Evolutionary conservation across 2,888 invertebrate genomes (phyloP).

Genomic region (Seira ritae): DNA sequence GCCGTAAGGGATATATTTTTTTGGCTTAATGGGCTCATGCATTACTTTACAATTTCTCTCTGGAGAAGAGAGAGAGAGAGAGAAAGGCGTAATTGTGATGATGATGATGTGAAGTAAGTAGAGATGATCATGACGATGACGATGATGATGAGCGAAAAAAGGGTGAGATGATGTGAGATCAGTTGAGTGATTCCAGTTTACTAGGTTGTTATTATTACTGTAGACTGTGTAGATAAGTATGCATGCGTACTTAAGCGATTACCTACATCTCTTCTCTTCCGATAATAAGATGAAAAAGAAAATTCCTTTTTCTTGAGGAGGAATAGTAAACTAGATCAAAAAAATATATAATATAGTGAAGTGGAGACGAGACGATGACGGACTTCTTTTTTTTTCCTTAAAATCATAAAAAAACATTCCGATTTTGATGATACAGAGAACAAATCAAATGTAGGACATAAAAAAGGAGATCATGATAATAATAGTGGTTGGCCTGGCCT

Average conservation of each 20-base stretch:
- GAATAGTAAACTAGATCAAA: too few relatives aligned
- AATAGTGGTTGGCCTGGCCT: not conserved
- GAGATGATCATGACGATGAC: too few relatives aligned
- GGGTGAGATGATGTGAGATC: constrained; percentile 41
- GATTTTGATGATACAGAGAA: constrained; percentile 48
- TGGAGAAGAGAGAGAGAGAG: too few relatives aligned
- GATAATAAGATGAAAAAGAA: too few relatives aligned
- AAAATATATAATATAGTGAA: too few relatives aligned
- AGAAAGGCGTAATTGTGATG: constrained; percentile 53
- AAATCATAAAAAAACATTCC: constrained; percentile 57
- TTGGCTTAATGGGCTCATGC: constrained; percentile 57
- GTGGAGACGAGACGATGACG: too few relatives aligned
- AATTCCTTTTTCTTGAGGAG: too few relatives aligned
- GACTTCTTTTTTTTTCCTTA: constrained; percentile 33
- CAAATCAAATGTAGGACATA: constrained; percentile 65
- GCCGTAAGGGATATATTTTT: constrained; percentile 43
- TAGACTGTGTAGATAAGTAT: too few relatives aligned
- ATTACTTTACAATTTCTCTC: constrained; percentile 57
- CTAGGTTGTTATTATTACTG: too few relatives aligned
- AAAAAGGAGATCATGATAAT: constrained; percentile 53
- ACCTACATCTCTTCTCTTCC: too few relatives aligned
- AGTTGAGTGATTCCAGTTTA: not conserved
- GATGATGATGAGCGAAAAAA: not conserved
- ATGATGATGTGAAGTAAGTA: constrained; percentile 21
- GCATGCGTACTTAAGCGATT: too few relatives aligned